Evolutionary conservation across 2,797 vertebrate species (phyloP).

Genomic region (Tolypeutes matacus): DNA sequence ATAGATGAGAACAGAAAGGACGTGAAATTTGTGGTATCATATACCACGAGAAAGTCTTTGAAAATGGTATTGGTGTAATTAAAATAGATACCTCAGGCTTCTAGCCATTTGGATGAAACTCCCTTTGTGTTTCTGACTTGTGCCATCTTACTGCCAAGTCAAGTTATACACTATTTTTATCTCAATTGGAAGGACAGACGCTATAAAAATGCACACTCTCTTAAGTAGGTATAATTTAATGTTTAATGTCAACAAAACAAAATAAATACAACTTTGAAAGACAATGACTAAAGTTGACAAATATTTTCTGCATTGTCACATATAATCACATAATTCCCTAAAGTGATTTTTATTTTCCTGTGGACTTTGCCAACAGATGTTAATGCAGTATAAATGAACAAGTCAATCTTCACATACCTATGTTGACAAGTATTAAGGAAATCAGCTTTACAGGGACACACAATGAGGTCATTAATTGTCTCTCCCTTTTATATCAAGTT

Average conservation of each 20-base stretch:
- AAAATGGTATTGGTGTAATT: constrained; percentile 13
- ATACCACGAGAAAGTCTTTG: neutral
- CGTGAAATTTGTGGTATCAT: neutral
- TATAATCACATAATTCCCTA: constrained; percentile 80
- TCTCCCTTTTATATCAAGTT: constrained; percentile 78
- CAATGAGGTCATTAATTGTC: constrained; percentile 82
- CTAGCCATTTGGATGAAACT: neutral
- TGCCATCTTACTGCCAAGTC: neutral
- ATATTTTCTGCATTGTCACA: constrained; percentile 85
- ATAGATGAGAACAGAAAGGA: neutral
- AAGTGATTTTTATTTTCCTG: constrained; percentile 71
- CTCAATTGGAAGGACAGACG: neutral
- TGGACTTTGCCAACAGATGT: constrained; percentile 81
- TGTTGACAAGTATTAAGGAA: constrained; percentile 82
- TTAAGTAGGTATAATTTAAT: constrained; percentile 17
- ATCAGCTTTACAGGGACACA: constrained; percentile 64
- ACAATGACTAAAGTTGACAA: constrained; percentile 86
- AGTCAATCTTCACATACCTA: constrained; percentile 83
- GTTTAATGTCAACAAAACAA: constrained; percentile 73
- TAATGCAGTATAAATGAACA: constrained; percentile 85
- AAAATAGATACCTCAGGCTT: constrained; percentile 38
- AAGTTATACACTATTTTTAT: constrained; percentile 45
- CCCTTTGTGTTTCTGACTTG: neutral
- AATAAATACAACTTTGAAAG: constrained; percentile 70
- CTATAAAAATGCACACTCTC: neutral